Conservation (phyloP, 2,888 invertebrate species). For the Sesia bembeciformis region DNA sequence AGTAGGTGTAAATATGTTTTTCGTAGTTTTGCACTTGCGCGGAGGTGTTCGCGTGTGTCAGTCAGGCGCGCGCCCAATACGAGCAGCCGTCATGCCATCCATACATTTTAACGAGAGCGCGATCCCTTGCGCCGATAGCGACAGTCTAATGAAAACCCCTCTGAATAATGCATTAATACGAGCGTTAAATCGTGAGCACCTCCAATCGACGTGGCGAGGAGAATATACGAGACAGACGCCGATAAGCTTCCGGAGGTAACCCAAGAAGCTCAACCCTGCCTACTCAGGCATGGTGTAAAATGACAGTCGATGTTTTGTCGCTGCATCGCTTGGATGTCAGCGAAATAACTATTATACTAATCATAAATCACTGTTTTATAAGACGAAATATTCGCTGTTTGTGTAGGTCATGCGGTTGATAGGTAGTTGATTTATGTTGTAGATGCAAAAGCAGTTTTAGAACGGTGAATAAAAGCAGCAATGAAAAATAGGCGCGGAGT, state of each 20-base stretch:
- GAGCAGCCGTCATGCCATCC: slow-evolving; percentile 70
- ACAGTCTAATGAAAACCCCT: slow-evolving; percentile 70
- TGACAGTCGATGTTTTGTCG: slow-evolving; percentile 29
- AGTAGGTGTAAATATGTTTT: slow-evolving; percentile 26
- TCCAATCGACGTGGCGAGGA: slow-evolving; percentile 57
- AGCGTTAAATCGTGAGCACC: slow-evolving; percentile 72
- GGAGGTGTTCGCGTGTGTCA: slow-evolving; percentile 40
- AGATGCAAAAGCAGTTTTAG: slow-evolving; percentile 6
- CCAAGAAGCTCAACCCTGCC: slow-evolving; percentile 39
- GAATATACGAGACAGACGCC: slow-evolving; percentile 59
- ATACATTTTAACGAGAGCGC: slow-evolving; percentile 71
- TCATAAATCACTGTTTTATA: slow-evolving; percentile 34
- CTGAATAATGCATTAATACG: slow-evolving; percentile 74
- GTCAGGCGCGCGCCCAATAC: slow-evolving; percentile 36
- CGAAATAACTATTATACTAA: slow-evolving; percentile 8
- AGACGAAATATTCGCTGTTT: slow-evolving; percentile 26
- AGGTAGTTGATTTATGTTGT: slow-evolving; percentile 28
- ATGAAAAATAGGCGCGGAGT: slow-evolving; percentile 26
- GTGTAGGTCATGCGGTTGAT: slow-evolving; percentile 27
- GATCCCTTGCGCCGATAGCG: slow-evolving; percentile 63
- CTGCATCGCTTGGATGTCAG: slow-evolving; percentile 23
- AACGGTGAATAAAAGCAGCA: slow-evolving; percentile 4
- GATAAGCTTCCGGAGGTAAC: slow-evolving; percentile 57
- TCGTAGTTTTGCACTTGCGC: slow-evolving; percentile 28
- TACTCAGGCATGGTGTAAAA: slow-evolving; percentile 18